Evolutionary conservation across 35 echinoderm and acorn worm species (phyloP), one percentile per base, ranked within the genome.

Genomic region (Chiridota heheva): DNA sequence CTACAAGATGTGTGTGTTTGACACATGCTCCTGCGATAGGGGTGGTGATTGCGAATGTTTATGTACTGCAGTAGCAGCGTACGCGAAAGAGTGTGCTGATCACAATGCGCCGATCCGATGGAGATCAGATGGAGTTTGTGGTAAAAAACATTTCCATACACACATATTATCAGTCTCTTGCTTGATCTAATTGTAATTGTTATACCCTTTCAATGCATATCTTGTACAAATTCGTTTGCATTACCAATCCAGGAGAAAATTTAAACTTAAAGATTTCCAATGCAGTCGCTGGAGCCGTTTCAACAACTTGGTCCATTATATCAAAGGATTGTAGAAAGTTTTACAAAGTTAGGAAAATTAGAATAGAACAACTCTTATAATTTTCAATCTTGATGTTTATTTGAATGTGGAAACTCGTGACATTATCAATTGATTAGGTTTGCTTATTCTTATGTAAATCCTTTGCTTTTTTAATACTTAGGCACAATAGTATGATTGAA

Each of bases 11-110:
- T 96, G 92, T 33, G 87, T 90, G 3, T 69, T 63, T 43, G 92
- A 96, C 56, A 81, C 87, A 0, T 96, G 92, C 58, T 82, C 68
- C 7, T 96, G 92, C 71, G 84, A 87, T 35, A 58, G 82, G 67
- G 92, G 92, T 38, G 92, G 82, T 6, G 92, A 96, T 53, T 96
- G 92, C 40, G 92, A 96, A 70, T 96, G 92, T 77, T n/a, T 96
- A 47, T 96, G 92, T 72, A 96, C 92, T 24, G 87, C 92, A 34
- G 69, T 96, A 26, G 59, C 86, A 22, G 82, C 87, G 10, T 96
- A 96, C 65, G 70, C 92, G 2, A 57, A 60, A 40, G 42, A 84
- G 44, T 96, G 92, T 31, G 79, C 42, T 56, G 60, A 76, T 25
- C 15, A 75, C 0, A 42, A 31, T 40, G 60, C 83, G 12, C 43